phyloP scores from a whole-genome alignment of 2,797 vertebrate species.

The Trachops cirrhosus region DNA sequence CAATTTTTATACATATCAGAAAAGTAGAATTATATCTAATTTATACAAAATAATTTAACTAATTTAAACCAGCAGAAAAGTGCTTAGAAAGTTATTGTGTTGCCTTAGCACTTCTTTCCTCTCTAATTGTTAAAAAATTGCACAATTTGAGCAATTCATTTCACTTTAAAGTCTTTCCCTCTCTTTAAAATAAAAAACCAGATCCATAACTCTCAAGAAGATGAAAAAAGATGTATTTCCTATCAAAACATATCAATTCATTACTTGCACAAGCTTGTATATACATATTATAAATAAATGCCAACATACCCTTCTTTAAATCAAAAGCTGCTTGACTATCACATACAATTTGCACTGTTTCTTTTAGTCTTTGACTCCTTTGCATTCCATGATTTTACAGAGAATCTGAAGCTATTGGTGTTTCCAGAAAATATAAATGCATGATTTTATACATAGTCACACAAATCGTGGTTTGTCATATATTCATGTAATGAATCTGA shows the following conservation, averaged over 20 bases:
- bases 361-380: slow-evolving; percentile 81
- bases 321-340: slow-evolving; percentile 90
- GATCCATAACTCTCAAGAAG: slow-evolving; percentile 77
- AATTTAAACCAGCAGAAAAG: slow-evolving; percentile 91
- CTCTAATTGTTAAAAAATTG: slow-evolving; percentile 85
- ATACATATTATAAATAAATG: slow-evolving; percentile 84
- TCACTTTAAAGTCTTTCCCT: slow-evolving; percentile 78
- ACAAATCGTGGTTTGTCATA: slow-evolving; percentile 82
- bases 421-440: slow-evolving; percentile 83
- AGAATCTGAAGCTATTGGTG: slow-evolving; percentile 80
- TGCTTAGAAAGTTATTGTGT: slow-evolving; percentile 90
- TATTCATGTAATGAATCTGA: slow-evolving; percentile 83
- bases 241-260: slow-evolving; percentile 83
- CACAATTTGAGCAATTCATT: slow-evolving; percentile 84
- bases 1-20: slow-evolving; percentile 90
- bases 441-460: slow-evolving; percentile 84
- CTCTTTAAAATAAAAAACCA: slow-evolving; percentile 75
- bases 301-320: slow-evolving; percentile 83
- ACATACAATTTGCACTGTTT: slow-evolving; percentile 88
- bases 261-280: slow-evolving; percentile 85
- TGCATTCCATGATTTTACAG: slow-evolving; percentile 74
- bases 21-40: slow-evolving; percentile 91
- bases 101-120: slow-evolving; percentile 91
- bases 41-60: slow-evolving; percentile 90
- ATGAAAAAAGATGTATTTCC: slow-evolving; percentile 78